phyloP scores from a whole-genome alignment of 1,140 invertebrate genomes.

The Diorhabda sublineata region DNA sequence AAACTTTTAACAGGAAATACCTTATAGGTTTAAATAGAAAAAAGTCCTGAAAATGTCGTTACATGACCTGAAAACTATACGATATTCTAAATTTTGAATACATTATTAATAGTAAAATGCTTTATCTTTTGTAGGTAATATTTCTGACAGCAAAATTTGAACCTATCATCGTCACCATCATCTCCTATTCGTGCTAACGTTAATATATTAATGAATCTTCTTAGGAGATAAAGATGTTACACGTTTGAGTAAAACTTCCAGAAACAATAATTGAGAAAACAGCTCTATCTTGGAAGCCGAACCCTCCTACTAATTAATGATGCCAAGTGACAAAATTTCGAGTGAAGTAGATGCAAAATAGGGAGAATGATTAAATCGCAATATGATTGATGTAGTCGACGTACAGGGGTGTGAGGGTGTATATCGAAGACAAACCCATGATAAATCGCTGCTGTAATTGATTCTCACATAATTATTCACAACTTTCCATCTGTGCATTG shows the following conservation, averaged over 20 bases:
- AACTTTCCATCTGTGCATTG: slow-evolving; percentile 41
- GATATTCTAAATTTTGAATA: too few species aligned
- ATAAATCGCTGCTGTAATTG: slow-evolving; percentile 44
- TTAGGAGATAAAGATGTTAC: background rate
- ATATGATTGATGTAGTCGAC: slow-evolving; percentile 23
- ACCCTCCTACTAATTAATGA: slow-evolving; percentile 15
- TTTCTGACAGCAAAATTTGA: too few species aligned
- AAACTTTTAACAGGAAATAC: too few species aligned
- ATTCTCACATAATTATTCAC: slow-evolving; percentile 44
- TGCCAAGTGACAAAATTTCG: slow-evolving; percentile 19
- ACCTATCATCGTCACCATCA: too few species aligned
- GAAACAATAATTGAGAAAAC: slow-evolving; percentile 2
- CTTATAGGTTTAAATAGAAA: too few species aligned
- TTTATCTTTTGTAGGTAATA: too few species aligned
- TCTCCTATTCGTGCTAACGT: too few species aligned
- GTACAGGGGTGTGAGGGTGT: slow-evolving; percentile 15
- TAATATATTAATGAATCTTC: background rate
- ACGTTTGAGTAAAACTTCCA: background rate
- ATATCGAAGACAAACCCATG: slow-evolving; percentile 29
- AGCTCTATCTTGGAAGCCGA: slow-evolving; percentile 1
- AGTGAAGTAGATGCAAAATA: slow-evolving; percentile 23
- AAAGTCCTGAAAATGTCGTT: too few species aligned
- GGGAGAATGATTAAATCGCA: slow-evolving; percentile 22
- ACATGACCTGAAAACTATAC: too few species aligned
- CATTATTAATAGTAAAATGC: too few species aligned